Evolutionary conservation across 2,113 vertebrate genomes (phyloP).

Genomic region (Notiomystis cincta): DNA sequence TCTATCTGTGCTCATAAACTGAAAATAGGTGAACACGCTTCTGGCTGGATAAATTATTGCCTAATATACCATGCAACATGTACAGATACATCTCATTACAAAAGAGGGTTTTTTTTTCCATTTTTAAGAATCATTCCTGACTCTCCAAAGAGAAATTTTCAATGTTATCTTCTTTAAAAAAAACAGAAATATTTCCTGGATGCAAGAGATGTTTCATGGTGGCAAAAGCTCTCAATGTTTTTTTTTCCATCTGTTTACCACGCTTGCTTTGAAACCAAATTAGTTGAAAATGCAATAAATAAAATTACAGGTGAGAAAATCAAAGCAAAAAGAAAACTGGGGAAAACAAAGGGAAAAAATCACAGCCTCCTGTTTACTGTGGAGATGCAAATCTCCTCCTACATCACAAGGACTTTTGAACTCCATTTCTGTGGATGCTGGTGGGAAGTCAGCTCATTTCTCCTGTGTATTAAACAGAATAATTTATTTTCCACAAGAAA

Average conservation of each 20-base stretch:
- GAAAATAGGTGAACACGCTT: conserved; percentile 31
- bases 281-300: not conserved
- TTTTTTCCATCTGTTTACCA: not conserved
- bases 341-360: not conserved
- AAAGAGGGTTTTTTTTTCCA: not conserved
- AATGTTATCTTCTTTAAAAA: not conserved
- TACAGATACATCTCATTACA: not conserved
- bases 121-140: not conserved
- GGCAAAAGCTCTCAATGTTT: not conserved
- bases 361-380: not conserved
- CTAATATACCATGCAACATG: not conserved
- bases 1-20: conserved; percentile 26
- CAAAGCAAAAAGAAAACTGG: not conserved
- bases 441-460: not conserved
- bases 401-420: not conserved
- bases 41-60: conserved; percentile 30
- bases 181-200: not conserved
- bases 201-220: not conserved
- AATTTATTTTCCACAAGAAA: not conserved
- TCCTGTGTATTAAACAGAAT: not conserved
- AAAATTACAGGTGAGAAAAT: not conserved
- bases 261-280: not conserved
- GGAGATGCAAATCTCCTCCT: not conserved
- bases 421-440: not conserved
- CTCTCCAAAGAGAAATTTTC: not conserved